Base-by-base conservation (phyloP, 1,140 invertebrate species). In the Arctopsyche grandis region DNA sequence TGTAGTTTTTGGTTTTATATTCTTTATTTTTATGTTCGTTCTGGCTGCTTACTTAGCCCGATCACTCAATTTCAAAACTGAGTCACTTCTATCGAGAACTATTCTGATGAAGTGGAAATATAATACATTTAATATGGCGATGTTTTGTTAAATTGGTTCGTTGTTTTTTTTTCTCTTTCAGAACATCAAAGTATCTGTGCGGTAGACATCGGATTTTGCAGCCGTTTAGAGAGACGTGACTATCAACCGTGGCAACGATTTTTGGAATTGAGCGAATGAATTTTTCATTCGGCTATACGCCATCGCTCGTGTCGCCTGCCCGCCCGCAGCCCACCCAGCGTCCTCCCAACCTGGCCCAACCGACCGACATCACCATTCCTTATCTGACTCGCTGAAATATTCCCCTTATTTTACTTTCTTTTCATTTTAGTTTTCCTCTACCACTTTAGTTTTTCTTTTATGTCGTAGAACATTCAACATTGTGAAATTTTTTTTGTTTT, bases 181-280 rank as follows among this genome's bases (percentile, higher is more conserved):
- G 95, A 94, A 95, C 93, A 92, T 95, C 94, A 93, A 95, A 95
- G 95, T 96, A 95, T 93, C 94, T 93, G 90, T 96, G 95, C 91
- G 96, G 96, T 92, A 95, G 95, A 91, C 96, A 97, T 92, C 94
- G 95, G 91, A 97, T 96, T 92, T 91, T 96, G 87, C 94, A 96
- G 90, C 94, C 95, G 86, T 95, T 96, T 91, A 95, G 95, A 92
- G 94, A 96, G 93, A 96, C 95, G 94, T 95, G 94, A 95, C 92
- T 93, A 91, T 90, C 77, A 73, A 79, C 79, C 76, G 81, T 79
- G 73, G 43, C 44, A 73, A 24, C 58, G 81, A 38, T 77, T 80
- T 80, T 80, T 82, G 81, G 79, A 82, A 82, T 77, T 69, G 77
- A 80, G 79, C 79, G 79, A 82, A 82, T 82, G 81, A 88, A 89